Evolutionary conservation across 2,797 vertebrate genomes (phyloP).

Genomic region (Champsocephalus gunnari): DNA sequence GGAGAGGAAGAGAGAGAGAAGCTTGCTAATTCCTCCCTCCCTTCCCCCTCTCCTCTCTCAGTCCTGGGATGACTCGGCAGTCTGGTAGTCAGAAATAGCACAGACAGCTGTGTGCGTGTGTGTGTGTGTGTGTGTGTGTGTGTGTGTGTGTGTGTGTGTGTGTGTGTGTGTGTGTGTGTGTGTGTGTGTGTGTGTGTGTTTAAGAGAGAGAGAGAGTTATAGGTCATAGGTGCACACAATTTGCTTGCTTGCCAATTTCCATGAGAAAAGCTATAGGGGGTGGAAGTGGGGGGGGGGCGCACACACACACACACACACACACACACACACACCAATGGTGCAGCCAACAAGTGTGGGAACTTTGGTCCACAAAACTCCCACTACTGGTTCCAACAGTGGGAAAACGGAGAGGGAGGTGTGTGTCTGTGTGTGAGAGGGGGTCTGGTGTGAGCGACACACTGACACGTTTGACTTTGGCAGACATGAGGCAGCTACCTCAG

Average conservation of each 20-base stretch:
- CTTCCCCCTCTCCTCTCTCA: conserved; percentile 19
- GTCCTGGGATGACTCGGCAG: conserved; percentile 75
- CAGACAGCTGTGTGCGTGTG: conserved; percentile 70
- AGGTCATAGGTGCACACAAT: conserved; percentile 78
- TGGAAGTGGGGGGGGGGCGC: not conserved
- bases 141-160: too few relatives aligned
- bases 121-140: conserved; percentile 30
- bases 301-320: conserved; percentile 36
- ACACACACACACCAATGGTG: conserved; percentile 27
- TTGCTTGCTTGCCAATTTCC: conserved; percentile 79
- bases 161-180: not conserved
- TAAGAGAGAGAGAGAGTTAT: conserved; percentile 25
- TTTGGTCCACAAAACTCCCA: conserved; percentile 72
- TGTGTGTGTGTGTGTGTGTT: conserved; percentile 16
- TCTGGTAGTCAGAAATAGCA: conserved; percentile 76
- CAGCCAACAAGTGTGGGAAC: conserved; percentile 79
- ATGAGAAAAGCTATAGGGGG: conserved; percentile 71
- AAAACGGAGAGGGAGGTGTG: conserved; percentile 34
- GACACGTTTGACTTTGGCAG: not conserved
- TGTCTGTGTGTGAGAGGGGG: not conserved
- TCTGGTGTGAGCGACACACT: not conserved
- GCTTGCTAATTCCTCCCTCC: conserved; percentile 39
- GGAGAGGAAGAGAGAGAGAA: conserved; percentile 6
- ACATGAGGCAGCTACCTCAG: not conserved
- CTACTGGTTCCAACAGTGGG: conserved; percentile 60